A percentile compares a stretch with the other conserved stretches of the same genome.
These are phyloP conservation scores for Macrotrachela quadricornifera DNA, from an alignment of 1,140 invertebrate species.

Conservation along the genomic window DNA sequence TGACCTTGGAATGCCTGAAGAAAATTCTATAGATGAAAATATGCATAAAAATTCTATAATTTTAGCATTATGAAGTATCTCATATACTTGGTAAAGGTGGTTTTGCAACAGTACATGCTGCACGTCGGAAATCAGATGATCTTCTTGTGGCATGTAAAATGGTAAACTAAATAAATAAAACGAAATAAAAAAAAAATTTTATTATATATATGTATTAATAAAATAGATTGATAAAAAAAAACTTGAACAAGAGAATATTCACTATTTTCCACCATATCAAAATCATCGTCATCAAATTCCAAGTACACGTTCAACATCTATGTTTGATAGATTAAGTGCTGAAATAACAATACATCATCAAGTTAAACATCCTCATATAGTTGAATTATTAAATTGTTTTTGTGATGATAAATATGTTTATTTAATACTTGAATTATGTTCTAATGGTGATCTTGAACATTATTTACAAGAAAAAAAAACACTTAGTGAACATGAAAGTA, in stretches of 20 bases:
- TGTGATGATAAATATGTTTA: slow-evolving; percentile 76
- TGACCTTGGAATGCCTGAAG: too few relatives aligned
- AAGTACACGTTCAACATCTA: slow-evolving; percentile 35
- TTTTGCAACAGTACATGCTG: slow-evolving; percentile 69
- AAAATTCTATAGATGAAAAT: too few relatives aligned
- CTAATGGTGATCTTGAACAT: slow-evolving; percentile 66
- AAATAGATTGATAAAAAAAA: too few relatives aligned
- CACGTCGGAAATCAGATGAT: slow-evolving; percentile 48
- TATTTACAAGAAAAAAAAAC: slow-evolving; percentile 38
- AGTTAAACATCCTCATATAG: slow-evolving; percentile 65
- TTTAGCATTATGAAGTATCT: slow-evolving; percentile 50
- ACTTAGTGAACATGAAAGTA: slow-evolving; percentile 39
- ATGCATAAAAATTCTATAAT: too few relatives aligned
- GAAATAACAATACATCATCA: slow-evolving; percentile 74
- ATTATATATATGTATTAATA: too few relatives aligned
- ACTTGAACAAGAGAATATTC: too few relatives aligned
- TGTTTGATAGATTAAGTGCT: slow-evolving; percentile 58
- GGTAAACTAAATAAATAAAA: slow-evolving; percentile 32
- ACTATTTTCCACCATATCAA: too few relatives aligned
- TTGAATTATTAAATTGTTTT: slow-evolving; percentile 67
- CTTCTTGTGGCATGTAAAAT: slow-evolving; percentile 77
- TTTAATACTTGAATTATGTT: slow-evolving; percentile 68
- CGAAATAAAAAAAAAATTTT: slow-evolving; percentile 44
- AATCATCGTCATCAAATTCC: too few relatives aligned
- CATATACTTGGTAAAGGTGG: slow-evolving; percentile 70